Conservation (phyloP, 2,888 invertebrate species). For the Cerastoderma edule region DNA sequence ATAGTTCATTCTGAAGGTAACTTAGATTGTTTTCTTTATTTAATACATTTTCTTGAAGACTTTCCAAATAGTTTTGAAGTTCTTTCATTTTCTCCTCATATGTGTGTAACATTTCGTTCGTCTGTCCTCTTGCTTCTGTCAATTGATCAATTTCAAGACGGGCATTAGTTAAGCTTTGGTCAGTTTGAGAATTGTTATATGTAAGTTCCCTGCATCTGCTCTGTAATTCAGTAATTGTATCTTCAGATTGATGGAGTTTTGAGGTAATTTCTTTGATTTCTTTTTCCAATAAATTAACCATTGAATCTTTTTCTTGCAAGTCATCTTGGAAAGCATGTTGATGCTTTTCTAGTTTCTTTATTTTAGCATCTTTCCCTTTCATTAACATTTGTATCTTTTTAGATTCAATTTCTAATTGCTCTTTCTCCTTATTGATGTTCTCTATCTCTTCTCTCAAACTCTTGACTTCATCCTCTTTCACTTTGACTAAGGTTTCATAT, state of each 20-base stretch:
- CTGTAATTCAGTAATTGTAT: neutral
- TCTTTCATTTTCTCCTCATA: neutral
- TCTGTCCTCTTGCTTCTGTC: neutral
- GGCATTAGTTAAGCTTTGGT: neutral
- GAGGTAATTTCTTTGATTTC: conserved; percentile 16
- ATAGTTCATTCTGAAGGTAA: neutral
- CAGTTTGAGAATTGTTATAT: neutral
- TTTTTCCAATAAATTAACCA: conserved; percentile 26
- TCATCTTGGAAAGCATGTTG: conserved; percentile 35
- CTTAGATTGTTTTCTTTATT: conserved; percentile 7
- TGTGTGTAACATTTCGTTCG: neutral
- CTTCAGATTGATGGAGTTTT: conserved; percentile 18
- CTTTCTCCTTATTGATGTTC: conserved; percentile 46
- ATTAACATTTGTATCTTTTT: conserved; percentile 59
- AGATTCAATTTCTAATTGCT: conserved; percentile 46
- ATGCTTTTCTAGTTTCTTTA: conserved; percentile 64
- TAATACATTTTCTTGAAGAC: neutral
- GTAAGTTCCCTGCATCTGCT: neutral
- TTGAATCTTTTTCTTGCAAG: conserved; percentile 39
- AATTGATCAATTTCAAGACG: neutral
- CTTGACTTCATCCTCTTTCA: conserved; percentile 47
- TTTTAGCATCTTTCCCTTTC: conserved; percentile 67
- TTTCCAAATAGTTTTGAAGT: neutral
- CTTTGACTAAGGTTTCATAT: conserved; percentile 40
- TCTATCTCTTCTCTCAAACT: conserved; percentile 52